Evolutionary conservation across 2,888 invertebrate genomes (phyloP).

Genomic region (Axea sp.): DNA sequence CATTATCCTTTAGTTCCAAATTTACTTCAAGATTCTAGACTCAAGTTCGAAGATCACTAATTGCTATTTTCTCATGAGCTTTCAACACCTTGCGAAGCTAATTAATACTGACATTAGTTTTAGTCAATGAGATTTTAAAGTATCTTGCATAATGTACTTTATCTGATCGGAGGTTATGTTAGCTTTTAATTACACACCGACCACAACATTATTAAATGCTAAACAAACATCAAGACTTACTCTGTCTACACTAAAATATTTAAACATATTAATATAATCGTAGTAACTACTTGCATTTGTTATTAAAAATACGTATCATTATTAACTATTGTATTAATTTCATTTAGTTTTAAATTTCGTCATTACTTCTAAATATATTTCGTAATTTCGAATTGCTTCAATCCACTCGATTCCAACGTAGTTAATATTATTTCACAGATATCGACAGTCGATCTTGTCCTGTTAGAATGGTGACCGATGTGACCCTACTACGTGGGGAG

Average conservation of each 20-base stretch:
- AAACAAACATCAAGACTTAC: too few relatives aligned
- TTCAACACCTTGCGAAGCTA: conserved; percentile 27
- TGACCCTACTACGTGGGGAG: conserved; percentile 74
- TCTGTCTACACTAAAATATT: too few relatives aligned
- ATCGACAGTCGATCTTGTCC: conserved; percentile 53
- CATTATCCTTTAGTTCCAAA: conserved; percentile 25
- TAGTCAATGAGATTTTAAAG: conserved; percentile 19
- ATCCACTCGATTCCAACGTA: conserved; percentile 1
- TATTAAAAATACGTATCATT: too few relatives aligned
- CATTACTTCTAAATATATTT: conserved; percentile 1
- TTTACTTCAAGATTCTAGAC: conserved; percentile 18
- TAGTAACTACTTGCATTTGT: too few relatives aligned
- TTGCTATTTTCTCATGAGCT: conserved; percentile 25
- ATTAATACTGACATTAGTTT: conserved; percentile 26
- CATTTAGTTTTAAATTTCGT: neutral
- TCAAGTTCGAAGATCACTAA: conserved; percentile 21
- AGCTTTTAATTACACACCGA: too few relatives aligned
- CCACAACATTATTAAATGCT: too few relatives aligned
- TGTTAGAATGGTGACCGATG: conserved; percentile 40
- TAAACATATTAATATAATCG: conserved; percentile 25
- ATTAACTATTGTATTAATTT: conserved; percentile 27
- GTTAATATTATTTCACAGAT: conserved; percentile 19
- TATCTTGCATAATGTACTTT: neutral
- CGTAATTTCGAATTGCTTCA: conserved; percentile 10
- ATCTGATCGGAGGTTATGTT: conserved; percentile 16